Percentiles rank a stretch among this genome's conserved stretches.
Evolutionary conservation across 2,888 invertebrate species (phyloP).

Genomic region (Torymus aiolomorphi): DNA sequence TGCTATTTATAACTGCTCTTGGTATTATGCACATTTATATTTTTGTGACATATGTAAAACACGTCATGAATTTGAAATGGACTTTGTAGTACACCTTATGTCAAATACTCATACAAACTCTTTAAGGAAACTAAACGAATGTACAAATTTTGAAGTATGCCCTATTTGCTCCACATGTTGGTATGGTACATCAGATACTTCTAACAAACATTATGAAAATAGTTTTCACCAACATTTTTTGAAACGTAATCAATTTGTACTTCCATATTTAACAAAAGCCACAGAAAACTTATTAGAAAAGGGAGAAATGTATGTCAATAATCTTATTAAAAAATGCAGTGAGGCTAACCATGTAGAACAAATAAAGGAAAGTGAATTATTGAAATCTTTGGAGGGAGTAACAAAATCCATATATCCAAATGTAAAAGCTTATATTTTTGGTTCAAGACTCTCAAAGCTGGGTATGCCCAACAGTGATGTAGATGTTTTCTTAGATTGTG

Average conservation of each 20-base stretch:
- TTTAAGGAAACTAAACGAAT: conserved; percentile 56
- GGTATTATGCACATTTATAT: conserved; percentile 61
- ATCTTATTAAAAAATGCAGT: too few relatives aligned
- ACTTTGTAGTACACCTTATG: conserved; percentile 61
- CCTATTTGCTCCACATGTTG: conserved; percentile 1
- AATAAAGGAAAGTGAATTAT: conserved; percentile 51
- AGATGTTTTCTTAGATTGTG: conserved; percentile 69
- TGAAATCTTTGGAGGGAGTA: conserved; percentile 26
- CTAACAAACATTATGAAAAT: not conserved
- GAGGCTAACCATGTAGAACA: conserved; percentile 42
- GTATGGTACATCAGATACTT: conserved; percentile 19
- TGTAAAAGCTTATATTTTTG: conserved; percentile 78
- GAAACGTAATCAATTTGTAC: conserved; percentile 55
- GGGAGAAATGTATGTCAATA: too few relatives aligned
- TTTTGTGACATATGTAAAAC: conserved; percentile 56
- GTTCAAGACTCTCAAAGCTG: conserved; percentile 79
- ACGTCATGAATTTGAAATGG: conserved; percentile 47
- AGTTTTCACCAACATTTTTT: conserved; percentile 3
- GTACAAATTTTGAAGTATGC: conserved; percentile 43
- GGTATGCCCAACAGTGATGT: conserved; percentile 71
- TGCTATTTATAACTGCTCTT: conserved; percentile 29
- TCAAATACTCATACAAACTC: conserved; percentile 30
- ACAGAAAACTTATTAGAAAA: conserved; percentile 40
- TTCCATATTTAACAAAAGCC: conserved; percentile 54
- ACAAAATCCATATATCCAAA: conserved; percentile 54